A percentile compares a stretch with the other conserved stretches of the same genome.
These are phyloP conservation scores for Akabosia matsudoensis DNA, from an alignment of 1,140 invertebrate species.

Conservation along the genomic window DNA sequence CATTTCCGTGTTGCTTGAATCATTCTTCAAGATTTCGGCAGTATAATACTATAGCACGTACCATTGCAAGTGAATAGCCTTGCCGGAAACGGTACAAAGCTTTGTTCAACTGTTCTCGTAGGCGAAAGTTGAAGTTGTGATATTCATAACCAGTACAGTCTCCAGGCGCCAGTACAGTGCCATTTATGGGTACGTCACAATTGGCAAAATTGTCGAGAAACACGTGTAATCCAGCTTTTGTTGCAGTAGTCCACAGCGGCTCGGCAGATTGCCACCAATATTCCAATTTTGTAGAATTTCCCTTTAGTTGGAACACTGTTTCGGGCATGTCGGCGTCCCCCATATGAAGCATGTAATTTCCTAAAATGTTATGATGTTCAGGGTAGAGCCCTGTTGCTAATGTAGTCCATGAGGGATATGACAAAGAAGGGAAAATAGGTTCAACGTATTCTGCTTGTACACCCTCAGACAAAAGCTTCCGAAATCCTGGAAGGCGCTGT, in stretches of 20 bases:
- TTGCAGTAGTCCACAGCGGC: constrained; percentile 15
- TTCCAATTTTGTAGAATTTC: background rate
- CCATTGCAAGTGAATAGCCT: constrained; percentile 31
- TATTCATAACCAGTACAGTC: constrained; percentile 24
- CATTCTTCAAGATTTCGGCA: background rate
- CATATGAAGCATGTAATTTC: constrained; percentile 16
- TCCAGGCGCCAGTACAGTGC: background rate
- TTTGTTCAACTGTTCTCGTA: constrained; percentile 23
- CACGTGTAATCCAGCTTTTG: background rate
- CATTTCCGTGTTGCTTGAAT: background rate
- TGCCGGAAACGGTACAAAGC: constrained; percentile 23
- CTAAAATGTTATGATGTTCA: background rate
- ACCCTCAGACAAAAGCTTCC: background rate
- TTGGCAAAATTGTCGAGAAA: constrained; percentile 7
- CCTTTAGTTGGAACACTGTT: background rate
- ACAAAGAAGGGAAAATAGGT: constrained; percentile 9
- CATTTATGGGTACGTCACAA: constrained; percentile 15
- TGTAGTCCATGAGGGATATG: constrained; percentile 22
- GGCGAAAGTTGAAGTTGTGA: constrained; percentile 23
- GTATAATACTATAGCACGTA: background rate
- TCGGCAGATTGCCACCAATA: constrained; percentile 20
- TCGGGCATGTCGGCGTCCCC: constrained; percentile 7
- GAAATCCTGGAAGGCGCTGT: background rate
- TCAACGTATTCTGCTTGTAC: constrained; percentile 16
- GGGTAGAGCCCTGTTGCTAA: constrained; percentile 8